These are phyloP conservation scores for Podarcis siculus DNA, from an alignment of 2,797 vertebrate species.

Conservation along the genomic window DNA sequence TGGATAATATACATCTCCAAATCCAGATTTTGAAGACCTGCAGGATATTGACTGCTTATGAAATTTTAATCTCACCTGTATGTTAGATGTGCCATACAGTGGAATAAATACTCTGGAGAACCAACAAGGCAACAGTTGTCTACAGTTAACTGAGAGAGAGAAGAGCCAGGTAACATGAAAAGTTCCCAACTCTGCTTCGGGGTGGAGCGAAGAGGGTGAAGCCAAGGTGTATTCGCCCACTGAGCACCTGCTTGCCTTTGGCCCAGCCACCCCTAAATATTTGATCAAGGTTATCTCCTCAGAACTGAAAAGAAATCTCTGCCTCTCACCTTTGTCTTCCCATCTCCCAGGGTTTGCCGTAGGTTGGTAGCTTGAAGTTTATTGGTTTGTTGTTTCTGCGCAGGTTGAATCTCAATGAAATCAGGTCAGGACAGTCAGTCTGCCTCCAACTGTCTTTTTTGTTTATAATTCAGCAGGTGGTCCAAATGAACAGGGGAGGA, in stretches of 20 bases:
- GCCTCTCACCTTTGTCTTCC: rapidly evolving
- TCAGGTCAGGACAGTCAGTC: constrained; percentile 43
- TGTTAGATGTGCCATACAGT: background rate
- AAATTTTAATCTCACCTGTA: background rate
- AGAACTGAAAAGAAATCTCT: background rate
- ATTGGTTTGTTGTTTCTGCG: background rate
- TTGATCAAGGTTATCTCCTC: background rate
- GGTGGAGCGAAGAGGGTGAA: background rate
- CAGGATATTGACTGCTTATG: background rate
- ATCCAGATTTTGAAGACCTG: no score
- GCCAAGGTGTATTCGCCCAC: background rate
- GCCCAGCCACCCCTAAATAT: background rate
- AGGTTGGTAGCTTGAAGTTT: background rate
- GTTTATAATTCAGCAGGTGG: constrained; percentile 18
- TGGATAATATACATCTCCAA: no score
- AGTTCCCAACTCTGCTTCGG: background rate
- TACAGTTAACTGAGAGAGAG: background rate
- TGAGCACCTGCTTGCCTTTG: background rate
- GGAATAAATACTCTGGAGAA: background rate
- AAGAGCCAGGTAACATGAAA: background rate
- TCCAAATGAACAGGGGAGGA: constrained; percentile 13
- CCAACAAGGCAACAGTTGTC: background rate
- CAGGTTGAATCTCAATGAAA: constrained; percentile 42
- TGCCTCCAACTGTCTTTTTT: background rate
- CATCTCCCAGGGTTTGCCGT: background rate